A percentile compares a stretch with the other conserved stretches of the same genome.
Evolutionary conservation across 2,113 vertebrate species (phyloP).

Genomic region (Tonatia bakeri): DNA sequence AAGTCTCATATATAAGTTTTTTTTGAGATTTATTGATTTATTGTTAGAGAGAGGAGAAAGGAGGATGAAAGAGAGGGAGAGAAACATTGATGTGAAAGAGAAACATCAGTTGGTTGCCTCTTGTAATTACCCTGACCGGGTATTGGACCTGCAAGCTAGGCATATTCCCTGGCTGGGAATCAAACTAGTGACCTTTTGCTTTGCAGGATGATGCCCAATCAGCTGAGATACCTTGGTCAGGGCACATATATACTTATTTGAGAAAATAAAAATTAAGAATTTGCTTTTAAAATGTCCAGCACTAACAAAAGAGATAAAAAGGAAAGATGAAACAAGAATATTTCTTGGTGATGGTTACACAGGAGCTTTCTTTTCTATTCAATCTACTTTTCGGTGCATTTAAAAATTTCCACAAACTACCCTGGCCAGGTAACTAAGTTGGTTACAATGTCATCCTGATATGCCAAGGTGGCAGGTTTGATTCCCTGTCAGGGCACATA

Average conservation of each 20-base stretch:
- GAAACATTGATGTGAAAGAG: too few relatives aligned
- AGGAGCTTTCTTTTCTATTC: background rate
- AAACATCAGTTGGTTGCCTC: too few relatives aligned
- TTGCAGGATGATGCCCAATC: too few relatives aligned
- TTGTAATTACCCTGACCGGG: too few relatives aligned
- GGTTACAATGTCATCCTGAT: background rate
- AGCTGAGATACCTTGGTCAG: too few relatives aligned
- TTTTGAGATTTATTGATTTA: too few relatives aligned
- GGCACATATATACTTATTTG: background rate
- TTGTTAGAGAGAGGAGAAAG: too few relatives aligned
- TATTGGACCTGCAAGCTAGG: too few relatives aligned
- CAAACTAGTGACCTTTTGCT: too few relatives aligned
- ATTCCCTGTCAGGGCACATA: background rate
- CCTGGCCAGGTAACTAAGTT: background rate
- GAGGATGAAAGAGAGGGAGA: too few relatives aligned
- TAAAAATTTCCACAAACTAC: background rate
- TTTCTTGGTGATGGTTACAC: background rate
- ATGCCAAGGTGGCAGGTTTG: background rate
- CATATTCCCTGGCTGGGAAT: too few relatives aligned
- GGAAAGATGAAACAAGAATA: background rate
- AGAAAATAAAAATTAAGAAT: background rate
- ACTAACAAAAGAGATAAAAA: conserved; percentile 14
- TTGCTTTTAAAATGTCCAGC: background rate
- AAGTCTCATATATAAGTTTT: background rate
- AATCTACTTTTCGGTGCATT: background rate